A percentile compares a stretch with the other conserved stretches of the same genome.
Evolutionary conservation across 2,888 invertebrate species (phyloP).

Genomic region (Melieria picta): DNA sequence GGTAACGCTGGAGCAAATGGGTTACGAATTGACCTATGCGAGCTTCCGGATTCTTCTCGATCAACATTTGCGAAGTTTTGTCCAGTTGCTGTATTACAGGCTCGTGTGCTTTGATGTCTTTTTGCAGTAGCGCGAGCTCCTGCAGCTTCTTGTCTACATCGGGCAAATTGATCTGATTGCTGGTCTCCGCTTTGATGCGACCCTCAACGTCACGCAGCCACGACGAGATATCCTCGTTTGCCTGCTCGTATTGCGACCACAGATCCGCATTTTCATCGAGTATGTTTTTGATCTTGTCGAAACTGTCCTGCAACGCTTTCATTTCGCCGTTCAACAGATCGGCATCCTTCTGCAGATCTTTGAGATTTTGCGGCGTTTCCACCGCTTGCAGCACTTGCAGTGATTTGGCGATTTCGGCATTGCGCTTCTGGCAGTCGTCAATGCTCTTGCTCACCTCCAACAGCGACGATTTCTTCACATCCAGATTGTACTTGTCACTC

Average conservation of each 20-base stretch:
- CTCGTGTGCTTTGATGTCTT: conserved; percentile 74
- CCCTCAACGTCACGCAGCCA: conserved; percentile 86
- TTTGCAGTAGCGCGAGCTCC: conserved; percentile 73
- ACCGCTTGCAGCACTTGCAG: conserved; percentile 77
- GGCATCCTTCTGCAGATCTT: conserved; percentile 75
- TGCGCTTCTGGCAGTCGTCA: conserved; percentile 75
- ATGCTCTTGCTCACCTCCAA: conserved; percentile 80
- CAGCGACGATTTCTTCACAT: conserved; percentile 86
- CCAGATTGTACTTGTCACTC: conserved; percentile 91
- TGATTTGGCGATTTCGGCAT: conserved; percentile 76
- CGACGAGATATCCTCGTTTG: conserved; percentile 77
- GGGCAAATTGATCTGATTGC: conserved; percentile 75
- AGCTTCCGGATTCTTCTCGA: conserved; percentile 83
- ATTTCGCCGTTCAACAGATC: conserved; percentile 78
- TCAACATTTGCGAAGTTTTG: conserved; percentile 76
- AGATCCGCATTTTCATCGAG: conserved; percentile 77
- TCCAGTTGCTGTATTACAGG: conserved; percentile 75
- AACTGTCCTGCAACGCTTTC: conserved; percentile 75
- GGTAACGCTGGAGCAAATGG: conserved; percentile 80
- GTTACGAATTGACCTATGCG: conserved; percentile 83
- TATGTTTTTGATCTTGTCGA: conserved; percentile 73
- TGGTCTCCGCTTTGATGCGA: conserved; percentile 77
- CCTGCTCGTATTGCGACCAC: conserved; percentile 83
- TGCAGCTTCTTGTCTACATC: conserved; percentile 76
- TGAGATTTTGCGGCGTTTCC: conserved; percentile 76